Percentiles rank a stretch among this genome's conserved stretches.
Conservation (phyloP, 2,888 invertebrate genomes). For the Fragum fragum region DNA sequence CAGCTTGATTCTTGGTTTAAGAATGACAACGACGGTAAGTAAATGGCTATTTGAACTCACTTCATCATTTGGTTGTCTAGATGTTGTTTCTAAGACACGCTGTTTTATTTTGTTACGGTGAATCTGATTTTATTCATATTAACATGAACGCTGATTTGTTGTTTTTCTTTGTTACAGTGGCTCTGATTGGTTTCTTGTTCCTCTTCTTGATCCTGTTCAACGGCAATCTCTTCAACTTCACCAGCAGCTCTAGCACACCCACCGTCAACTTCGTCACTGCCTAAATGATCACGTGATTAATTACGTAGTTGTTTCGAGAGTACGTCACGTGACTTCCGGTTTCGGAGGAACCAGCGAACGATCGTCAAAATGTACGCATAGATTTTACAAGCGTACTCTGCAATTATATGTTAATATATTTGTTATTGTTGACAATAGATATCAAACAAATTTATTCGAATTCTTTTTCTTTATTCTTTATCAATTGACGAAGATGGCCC, state of each 20-base stretch:
- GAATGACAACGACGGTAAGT: too few relatives aligned
- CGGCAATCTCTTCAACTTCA: conserved; percentile 41
- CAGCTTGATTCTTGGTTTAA: too few relatives aligned
- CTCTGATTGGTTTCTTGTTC: conserved; percentile 47
- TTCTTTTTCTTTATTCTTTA: too few relatives aligned
- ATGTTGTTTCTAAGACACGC: too few relatives aligned
- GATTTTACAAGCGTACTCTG: not conserved
- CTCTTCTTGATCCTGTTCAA: conserved; percentile 44
- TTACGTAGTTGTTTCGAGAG: not conserved
- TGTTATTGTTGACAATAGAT: conserved; percentile 3
- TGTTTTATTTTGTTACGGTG: too few relatives aligned
- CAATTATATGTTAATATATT: not conserved
- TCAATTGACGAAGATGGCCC: too few relatives aligned
- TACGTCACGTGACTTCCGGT: not conserved
- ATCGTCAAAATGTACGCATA: not conserved
- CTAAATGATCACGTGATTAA: not conserved
- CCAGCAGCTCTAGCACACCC: conserved; percentile 34
- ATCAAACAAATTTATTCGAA: not conserved
- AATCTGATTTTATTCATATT: too few relatives aligned
- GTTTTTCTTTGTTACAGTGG: conserved; percentile 53
- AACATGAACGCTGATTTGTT: too few relatives aligned
- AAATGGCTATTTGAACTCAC: too few relatives aligned
- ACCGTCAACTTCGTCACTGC: not conserved
- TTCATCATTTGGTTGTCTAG: too few relatives aligned
- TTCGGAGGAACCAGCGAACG: not conserved